Percentiles rank a stretch among this genome's conserved stretches.
These are phyloP conservation scores for Cygnus olor DNA, from an alignment of 2,797 vertebrate species.

Conservation along the genomic window DNA sequence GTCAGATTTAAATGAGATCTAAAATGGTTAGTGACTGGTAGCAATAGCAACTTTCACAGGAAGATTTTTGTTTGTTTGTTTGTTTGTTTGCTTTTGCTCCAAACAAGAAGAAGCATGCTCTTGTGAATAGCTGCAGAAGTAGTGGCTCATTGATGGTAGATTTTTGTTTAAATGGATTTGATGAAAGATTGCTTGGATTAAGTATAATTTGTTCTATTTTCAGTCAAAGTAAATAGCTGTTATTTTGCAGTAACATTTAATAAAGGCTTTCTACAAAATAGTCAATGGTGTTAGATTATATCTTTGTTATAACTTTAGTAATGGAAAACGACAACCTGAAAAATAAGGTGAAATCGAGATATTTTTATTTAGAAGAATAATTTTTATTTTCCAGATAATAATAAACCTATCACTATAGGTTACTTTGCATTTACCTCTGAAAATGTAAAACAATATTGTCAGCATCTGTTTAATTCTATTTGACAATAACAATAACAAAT, in stretches of 20 bases:
- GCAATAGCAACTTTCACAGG: not conserved
- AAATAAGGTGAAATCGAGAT: conserved; percentile 58
- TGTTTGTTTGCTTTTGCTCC: not conserved
- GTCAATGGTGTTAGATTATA: conserved; percentile 18
- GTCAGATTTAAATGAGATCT: not conserved
- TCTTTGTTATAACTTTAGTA: conserved; percentile 48
- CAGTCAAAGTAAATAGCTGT: conserved; percentile 60
- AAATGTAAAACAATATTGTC: conserved; percentile 61
- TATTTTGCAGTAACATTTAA: conserved; percentile 61
- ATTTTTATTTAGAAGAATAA: conserved; percentile 68
- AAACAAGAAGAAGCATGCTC: not conserved
- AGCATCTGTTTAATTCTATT: conserved; percentile 67
- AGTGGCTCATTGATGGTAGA: not conserved
- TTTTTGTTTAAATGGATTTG: conserved; percentile 29
- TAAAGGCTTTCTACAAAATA: conserved; percentile 37
- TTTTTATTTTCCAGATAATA: conserved; percentile 71
- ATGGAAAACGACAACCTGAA: conserved; percentile 66
- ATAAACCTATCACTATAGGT: conserved; percentile 37
- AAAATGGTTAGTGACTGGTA: not conserved
- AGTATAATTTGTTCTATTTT: conserved; percentile 37
- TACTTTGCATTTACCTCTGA: conserved; percentile 64
- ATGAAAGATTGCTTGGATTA: conserved; percentile 43
- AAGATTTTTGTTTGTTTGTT: not conserved
- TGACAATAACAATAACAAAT: conserved; percentile 75
- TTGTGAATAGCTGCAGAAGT: not conserved